These are phyloP conservation scores for Barbus barbus DNA, from an alignment of 2,113 vertebrate genomes.

Conservation along the genomic window DNA sequence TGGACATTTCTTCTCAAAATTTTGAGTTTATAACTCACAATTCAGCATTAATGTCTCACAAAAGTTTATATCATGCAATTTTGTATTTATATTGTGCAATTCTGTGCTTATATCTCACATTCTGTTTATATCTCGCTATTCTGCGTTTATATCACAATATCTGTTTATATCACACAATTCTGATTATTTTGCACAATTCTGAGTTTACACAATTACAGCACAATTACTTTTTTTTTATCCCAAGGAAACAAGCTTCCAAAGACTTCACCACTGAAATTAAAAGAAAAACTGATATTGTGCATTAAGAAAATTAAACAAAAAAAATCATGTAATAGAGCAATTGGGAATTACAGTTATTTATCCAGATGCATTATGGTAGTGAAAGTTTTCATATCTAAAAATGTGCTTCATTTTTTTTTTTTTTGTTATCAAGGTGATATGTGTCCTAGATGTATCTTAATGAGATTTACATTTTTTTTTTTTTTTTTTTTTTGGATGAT, in stretches of 20 bases:
- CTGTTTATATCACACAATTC: too few relatives aligned
- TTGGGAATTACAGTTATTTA: neutral
- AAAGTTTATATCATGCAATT: too few relatives aligned
- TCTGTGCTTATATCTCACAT: too few relatives aligned
- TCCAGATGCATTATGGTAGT: neutral
- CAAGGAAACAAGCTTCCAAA: neutral
- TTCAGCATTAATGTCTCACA: too few relatives aligned
- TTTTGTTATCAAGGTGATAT: neutral
- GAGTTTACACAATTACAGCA: neutral
- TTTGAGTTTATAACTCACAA: too few relatives aligned
- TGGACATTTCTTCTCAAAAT: too few relatives aligned
- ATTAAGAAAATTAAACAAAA: neutral
- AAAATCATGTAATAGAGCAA: neutral
- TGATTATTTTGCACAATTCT: too few relatives aligned
- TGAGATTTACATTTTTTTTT: neutral
- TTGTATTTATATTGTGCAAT: too few relatives aligned
- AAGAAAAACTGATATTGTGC: neutral
- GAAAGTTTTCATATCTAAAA: neutral
- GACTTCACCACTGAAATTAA: neutral
- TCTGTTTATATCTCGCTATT: too few relatives aligned
- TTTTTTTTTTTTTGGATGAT: neutral
- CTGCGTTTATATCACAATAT: too few relatives aligned
- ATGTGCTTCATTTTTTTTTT: neutral
- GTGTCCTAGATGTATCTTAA: neutral
- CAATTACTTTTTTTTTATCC: neutral